Evolutionary conservation across 23 tunicate species (phyloP), one percentile per base, ranked within the genome.

Genomic region (Oikopleura albicans): DNA sequence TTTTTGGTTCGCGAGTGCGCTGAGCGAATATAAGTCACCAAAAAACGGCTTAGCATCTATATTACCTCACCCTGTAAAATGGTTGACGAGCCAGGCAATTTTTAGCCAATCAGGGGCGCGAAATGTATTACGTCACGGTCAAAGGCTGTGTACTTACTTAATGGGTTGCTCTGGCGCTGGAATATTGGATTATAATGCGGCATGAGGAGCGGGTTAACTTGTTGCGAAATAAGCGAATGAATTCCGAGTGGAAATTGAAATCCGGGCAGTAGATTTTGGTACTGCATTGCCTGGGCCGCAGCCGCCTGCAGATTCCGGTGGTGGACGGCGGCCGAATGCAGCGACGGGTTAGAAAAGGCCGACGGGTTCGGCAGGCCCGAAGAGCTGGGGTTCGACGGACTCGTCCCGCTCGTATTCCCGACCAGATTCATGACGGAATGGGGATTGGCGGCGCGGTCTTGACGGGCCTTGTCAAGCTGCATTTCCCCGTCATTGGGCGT

Each of bases 261-360:
- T 49, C 63, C 63, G 63, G 63, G 63, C 33, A 71, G 33, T 31
- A 12, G 33, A 2, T 71, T 34, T 71, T 16, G 27, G 37, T 22
- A 71, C 31, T 71, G 79, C 35, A 12, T 16, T 27, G 79, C 79
- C 27, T 16, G 34, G 79, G 79, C 79, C 36, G 79, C 79, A 27
- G 79, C 79, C 4, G 79, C 79, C 79, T 71, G 79, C 37, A 71
- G 37, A 71, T 71, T 71, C 37, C 79, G 79, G 31, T 71, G 79
- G 31, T 71, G 79, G 2, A 71, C 79, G 4, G 79, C 79, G 33
- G 79, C 79, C 79, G 79, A 71, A 29, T 71, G 79, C 37, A 71
- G 79, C 27, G 79, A 12, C 36, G 79, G 79, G 31, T 71, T 71
- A 2, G 79, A 71, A 71, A 71, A 71, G 4, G 79, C 79, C 27